Evolutionary conservation across 2,113 vertebrate genomes (phyloP), one percentile per base, ranked within the genome.

Genomic region (Oryzias javanicus): DNA sequence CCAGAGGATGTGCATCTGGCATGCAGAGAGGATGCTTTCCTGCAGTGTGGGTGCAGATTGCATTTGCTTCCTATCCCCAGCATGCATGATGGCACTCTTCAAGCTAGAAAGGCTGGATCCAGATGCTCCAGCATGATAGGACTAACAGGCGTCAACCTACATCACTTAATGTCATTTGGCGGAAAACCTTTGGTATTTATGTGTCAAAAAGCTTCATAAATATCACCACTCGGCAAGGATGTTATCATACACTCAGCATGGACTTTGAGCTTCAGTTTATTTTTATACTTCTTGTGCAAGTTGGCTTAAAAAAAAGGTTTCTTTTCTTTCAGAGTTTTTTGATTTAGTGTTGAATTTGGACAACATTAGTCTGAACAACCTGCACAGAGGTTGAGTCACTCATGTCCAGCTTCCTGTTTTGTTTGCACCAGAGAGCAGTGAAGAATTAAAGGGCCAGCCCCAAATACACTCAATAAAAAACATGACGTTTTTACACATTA

Each of bases 41-140:
- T 79, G 73, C 42, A 68, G 69, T 71, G 71, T 54, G 64, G 65
- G 27, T 80, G 67, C 47, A 64, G 62, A 62, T 47, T 82, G 70
- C 58, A 64, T 61, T 87, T 77, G 88, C 85, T 94, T 94, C 93
- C 93, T 93, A 83, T 75, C 71, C 80, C 14, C 55, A 6, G 17
- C 46, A 35, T 52, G 82, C 79, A 77, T 48, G 60, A 79, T 77
- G 71, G 72, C 74, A 75, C 62, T 48, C 61, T 48, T 65, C 56
- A 68, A 85, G 89, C 92, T 91, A 90, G 90, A 87, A 86, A 56
- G 71, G 69, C 76, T 24, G 66, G 53, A 85, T 89, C 86, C 94
- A 96, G 93, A 95, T 97, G 95, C 92, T 86, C 92, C 87, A 86
- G 89, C 84, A 76, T 14, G 93, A 96, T 95, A 95, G 91, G 74